Evolutionary conservation across 1,140 invertebrate species (phyloP), one percentile per base, ranked within the genome.

Genomic region (Trachelipus rathkii): DNA sequence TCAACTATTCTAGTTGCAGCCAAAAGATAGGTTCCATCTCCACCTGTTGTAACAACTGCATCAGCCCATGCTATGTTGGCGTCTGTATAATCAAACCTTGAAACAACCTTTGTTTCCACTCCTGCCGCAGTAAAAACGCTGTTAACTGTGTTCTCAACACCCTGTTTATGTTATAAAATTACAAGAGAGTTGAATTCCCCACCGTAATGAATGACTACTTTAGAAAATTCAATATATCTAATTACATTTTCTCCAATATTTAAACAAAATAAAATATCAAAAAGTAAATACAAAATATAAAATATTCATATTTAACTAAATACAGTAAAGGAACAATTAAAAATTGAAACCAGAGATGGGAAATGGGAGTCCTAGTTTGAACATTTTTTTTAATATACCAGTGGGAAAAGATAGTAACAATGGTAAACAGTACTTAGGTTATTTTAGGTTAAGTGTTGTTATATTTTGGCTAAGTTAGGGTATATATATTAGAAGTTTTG

Each of bases 11-110:
- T 90, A 83, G 92, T 95, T 2, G 97, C 94, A 4, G 95, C 95
- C 70, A 98, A 86, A 44, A 99, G 88, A 86, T 98, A 99, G 33
- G 97, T 99, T 6, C 98, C 98, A 87, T 99, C 97, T 0, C 98
- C 98, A 60, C 97, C 97, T 81, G 95, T 93, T 0, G 96, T 94
- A 15, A 99, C 89, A 72, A 99, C 89, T 60, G 95, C 88, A 88
- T 99, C 97, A 21, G 95, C 95, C 95, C 96, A 98, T 73, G 92
- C 88, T 79, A 98, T 90, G 71, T 78, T 76, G n/a, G 82, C 78
- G 75, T 90, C 87, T 80, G 86, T 90, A 82, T 91, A 91, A 81
- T 90, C 89, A 85, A 90, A 88, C 76, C 91, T 90, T 85, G 93
- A 91, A 10, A 94, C 91, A 79, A 96, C 86, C 85, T 90, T 90